phyloP scores from a whole-genome alignment of 2,888 invertebrate species.

The Xanthorhoe designata region DNA sequence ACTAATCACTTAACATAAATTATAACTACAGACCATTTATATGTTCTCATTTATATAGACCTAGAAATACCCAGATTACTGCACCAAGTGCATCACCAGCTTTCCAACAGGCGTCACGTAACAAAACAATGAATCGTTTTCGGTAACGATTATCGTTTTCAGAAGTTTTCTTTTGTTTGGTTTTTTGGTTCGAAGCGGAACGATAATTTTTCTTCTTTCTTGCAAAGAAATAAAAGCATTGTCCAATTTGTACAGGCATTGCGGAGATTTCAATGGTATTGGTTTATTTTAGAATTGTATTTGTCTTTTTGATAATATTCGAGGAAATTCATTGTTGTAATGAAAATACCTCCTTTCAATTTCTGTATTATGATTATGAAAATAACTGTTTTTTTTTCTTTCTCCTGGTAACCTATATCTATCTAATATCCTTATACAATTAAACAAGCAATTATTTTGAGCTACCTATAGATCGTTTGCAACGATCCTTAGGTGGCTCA shows the following conservation, averaged over 20 bases:
- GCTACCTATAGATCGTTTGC: too few species aligned
- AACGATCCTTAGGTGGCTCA: too few species aligned
- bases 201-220: constrained; percentile 38
- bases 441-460: too few species aligned
- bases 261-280: constrained; percentile 13
- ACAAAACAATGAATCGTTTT: constrained; percentile 45
- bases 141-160: constrained; percentile 43
- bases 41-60: too few species aligned
- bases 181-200: constrained; percentile 35
- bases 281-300: constrained; percentile 15
- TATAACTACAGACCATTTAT: too few species aligned
- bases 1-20: too few species aligned
- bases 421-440: too few species aligned
- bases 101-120: constrained; percentile 34
- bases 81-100: neutral
- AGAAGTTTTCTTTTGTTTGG: constrained; percentile 38
- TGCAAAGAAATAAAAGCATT: constrained; percentile 24
- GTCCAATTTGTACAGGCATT: constrained; percentile 9
- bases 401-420: too few species aligned
- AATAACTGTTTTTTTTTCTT: too few species aligned
- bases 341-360: neutral
- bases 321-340: neutral
- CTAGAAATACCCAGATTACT: neutral
- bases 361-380: too few species aligned
- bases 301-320: constrained; percentile 17